A percentile compares a stretch with the other conserved stretches of the same genome.
Conservation (phyloP, 2,888 invertebrate species). For the Nysson spinosus region DNA sequence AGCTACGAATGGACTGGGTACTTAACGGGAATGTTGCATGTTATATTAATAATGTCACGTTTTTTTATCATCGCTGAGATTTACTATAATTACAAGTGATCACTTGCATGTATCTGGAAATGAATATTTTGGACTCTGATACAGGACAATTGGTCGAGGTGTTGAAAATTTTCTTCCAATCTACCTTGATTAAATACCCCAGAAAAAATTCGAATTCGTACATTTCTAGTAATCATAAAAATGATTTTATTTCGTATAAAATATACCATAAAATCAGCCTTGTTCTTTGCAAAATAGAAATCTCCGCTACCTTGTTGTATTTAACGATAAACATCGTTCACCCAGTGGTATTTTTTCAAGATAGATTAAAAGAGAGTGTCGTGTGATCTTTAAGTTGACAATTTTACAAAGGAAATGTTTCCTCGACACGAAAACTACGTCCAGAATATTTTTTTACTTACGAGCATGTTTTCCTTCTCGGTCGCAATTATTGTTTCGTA, state of each 20-base stretch:
- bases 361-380: not conserved
- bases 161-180: not conserved
- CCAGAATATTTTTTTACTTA: slow-evolving; percentile 26
- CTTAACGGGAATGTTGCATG: slow-evolving; percentile 67
- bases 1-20: slow-evolving; percentile 55
- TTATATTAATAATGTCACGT: slow-evolving; percentile 58
- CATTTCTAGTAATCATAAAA: too few relatives aligned
- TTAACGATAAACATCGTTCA: not conserved
- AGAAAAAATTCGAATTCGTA: not conserved
- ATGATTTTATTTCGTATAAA: too few relatives aligned
- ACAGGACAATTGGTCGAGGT: slow-evolving; percentile 16
- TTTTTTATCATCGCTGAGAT: slow-evolving; percentile 49
- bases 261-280: too few relatives aligned
- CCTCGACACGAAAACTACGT: slow-evolving; percentile 21
- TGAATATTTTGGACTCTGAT: slow-evolving; percentile 31
- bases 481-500: slow-evolving; percentile 14
- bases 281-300: too few relatives aligned
- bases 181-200: slow-evolving; percentile 6
- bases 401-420: not conserved
- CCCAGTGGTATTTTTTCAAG: not conserved
- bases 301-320: too few relatives aligned
- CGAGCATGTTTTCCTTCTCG: slow-evolving; percentile 40
- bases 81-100: slow-evolving; percentile 43
- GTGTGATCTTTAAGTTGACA: not conserved
- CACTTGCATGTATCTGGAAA: slow-evolving; percentile 46